Conservation (phyloP, 2,797 vertebrate species). For the Eptatretus atami region DNA sequence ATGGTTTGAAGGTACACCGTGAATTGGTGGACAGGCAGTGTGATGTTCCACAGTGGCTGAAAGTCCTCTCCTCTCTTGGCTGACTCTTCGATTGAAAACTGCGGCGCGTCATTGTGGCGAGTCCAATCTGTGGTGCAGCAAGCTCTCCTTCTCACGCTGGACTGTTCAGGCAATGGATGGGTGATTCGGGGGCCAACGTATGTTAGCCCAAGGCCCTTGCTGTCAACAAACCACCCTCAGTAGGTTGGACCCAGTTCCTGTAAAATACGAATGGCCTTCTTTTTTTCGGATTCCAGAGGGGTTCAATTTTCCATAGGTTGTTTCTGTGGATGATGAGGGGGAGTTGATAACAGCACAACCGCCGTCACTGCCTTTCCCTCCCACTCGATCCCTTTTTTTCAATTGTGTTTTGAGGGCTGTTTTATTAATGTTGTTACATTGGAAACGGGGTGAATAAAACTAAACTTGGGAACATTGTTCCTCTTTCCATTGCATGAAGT, state of each 20-base stretch:
- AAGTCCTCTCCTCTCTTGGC: conserved; percentile 46
- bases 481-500: too few relatives aligned
- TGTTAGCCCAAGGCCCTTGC: conserved; percentile 54
- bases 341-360: too few relatives aligned
- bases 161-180: conserved; percentile 68
- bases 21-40: background rate
- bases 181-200: conserved; percentile 50
- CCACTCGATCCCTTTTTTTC: too few relatives aligned
- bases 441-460: too few relatives aligned
- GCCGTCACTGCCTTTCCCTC: too few relatives aligned
- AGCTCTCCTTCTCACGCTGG: conserved; percentile 25
- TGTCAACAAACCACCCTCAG: conserved; percentile 49
- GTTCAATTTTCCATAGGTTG: too few relatives aligned
- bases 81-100: conserved; percentile 42
- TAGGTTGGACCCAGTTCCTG: conserved; percentile 11
- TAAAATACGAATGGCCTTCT: too few relatives aligned
- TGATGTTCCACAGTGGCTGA: conserved; percentile 20
- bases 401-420: too few relatives aligned
- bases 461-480: too few relatives aligned
- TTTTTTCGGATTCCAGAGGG: too few relatives aligned
- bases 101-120: conserved; percentile 40
- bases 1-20: background rate
- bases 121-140: conserved; percentile 28
- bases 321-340: too few relatives aligned
- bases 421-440: too few relatives aligned